Conservation (phyloP, 1,140 invertebrate species). For the Andricus grossulariae region DNA sequence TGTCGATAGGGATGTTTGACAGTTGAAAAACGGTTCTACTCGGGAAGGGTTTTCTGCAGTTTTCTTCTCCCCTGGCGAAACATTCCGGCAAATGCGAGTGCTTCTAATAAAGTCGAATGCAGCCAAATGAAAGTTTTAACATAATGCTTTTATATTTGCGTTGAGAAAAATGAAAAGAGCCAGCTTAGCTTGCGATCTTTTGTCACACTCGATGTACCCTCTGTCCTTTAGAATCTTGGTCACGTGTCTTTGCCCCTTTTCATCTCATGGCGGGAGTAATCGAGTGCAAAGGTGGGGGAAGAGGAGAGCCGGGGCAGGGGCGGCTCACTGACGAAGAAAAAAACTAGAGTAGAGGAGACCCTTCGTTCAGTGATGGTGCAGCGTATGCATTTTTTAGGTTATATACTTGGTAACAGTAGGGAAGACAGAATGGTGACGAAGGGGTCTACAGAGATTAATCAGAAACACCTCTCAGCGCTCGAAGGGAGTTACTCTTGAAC, state of each 20-base stretch:
- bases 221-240: conserved; percentile 35
- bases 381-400: conserved; percentile 53
- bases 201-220: conserved; percentile 31
- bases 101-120: too few relatives aligned
- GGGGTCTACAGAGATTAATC: conserved; percentile 62
- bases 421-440: conserved; percentile 8
- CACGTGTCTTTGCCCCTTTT: conserved; percentile 21
- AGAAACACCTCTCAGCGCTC: conserved; percentile 58
- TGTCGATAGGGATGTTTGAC: too few relatives aligned
- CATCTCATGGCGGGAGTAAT: background rate
- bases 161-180: background rate
- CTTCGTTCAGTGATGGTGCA: conserved; percentile 30
- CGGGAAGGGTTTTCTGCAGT: too few relatives aligned
- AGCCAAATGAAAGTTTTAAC: too few relatives aligned
- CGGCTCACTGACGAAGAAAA: background rate
- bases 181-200: background rate
- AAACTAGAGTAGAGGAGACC: conserved; percentile 12
- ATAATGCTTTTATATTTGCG: too few relatives aligned
- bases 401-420: background rate
- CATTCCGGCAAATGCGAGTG: too few relatives aligned
- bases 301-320: too few relatives aligned
- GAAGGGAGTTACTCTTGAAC: conserved; percentile 33
- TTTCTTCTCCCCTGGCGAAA: too few relatives aligned
- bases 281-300: background rate
- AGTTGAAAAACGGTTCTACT: too few relatives aligned